Conservation (phyloP, 2,113 vertebrate species). For the Rhombomys opimus region DNA sequence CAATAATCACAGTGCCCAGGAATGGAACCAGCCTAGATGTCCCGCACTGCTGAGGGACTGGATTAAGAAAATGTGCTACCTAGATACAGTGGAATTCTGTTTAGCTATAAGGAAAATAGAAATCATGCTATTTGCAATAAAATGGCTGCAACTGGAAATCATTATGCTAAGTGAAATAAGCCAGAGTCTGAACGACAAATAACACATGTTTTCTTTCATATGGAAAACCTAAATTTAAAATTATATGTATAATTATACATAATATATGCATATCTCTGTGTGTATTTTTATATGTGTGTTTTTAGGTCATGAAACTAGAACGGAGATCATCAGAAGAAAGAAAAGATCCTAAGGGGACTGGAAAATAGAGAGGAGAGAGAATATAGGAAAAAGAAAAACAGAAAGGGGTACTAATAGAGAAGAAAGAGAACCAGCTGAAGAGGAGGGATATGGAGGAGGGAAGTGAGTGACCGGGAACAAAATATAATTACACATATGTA, state of each 20-base stretch:
- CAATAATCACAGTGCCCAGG: not conserved
- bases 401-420: not conserved
- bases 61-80: not conserved
- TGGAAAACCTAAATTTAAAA: not conserved
- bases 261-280: not conserved
- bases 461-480: not conserved
- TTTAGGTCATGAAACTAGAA: not conserved
- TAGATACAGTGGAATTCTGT: not conserved
- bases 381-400: not conserved
- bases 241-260: not conserved
- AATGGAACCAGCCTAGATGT: not conserved
- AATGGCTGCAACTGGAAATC: not conserved
- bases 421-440: not conserved
- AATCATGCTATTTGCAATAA: not conserved
- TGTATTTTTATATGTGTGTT: not conserved
- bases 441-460: not conserved
- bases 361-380: not conserved
- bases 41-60: not conserved
- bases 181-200: not conserved
- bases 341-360: not conserved
- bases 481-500: not conserved
- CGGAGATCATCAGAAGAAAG: not conserved
- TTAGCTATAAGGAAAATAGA: not conserved
- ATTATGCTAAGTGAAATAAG: not conserved
- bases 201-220: not conserved